Conservation (phyloP, 2,113 vertebrate species). For the Bubo bubo region DNA sequence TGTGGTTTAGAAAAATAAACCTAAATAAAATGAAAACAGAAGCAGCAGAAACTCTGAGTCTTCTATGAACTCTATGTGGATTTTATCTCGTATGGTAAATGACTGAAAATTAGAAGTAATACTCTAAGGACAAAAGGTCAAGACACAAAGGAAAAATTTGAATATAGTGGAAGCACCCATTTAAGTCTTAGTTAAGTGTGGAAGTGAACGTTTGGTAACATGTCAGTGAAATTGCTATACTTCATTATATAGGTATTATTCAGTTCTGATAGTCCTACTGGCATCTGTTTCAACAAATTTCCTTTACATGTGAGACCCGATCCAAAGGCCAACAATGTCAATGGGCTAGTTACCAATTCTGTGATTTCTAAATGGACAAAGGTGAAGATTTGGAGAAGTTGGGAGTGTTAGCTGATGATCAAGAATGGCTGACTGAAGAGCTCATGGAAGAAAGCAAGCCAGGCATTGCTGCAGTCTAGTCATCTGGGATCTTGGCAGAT, state of each 20-base stretch:
- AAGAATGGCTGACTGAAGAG: neutral
- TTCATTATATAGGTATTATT: neutral
- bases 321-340: neutral
- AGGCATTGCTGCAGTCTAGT: neutral
- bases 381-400: neutral
- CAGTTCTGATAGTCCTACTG: neutral
- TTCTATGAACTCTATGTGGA: conserved; percentile 21
- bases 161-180: neutral
- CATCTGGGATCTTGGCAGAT: neutral
- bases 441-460: neutral
- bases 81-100: conserved; percentile 22
- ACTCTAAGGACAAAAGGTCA: neutral
- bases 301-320: neutral
- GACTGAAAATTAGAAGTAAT: neutral
- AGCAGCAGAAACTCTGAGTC: conserved; percentile 26
- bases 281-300: neutral
- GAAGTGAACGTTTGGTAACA: neutral
- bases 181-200: neutral
- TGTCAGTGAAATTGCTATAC: neutral
- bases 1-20: conserved; percentile 68
- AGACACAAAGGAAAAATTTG: neutral
- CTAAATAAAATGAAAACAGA: conserved; percentile 65
- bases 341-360: neutral
- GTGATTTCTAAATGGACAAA: neutral
- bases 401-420: neutral